phyloP scores from a whole-genome alignment of 2,797 vertebrate genomes.

The Heteromormyrus szaboi region DNA sequence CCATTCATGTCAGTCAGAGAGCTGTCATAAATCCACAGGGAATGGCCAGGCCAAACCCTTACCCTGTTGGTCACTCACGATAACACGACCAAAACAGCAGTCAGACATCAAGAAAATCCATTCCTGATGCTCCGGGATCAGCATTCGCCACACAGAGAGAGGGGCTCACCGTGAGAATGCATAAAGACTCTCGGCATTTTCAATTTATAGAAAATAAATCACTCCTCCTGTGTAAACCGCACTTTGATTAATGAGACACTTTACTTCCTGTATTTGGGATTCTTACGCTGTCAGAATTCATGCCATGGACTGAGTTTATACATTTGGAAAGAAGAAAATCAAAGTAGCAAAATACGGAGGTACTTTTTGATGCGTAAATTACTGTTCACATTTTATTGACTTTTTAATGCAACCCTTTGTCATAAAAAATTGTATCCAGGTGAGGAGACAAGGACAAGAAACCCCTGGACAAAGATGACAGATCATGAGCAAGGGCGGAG shows the following conservation, averaged over 20 bases:
- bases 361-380: not conserved
- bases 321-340: not conserved
- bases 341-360: not conserved
- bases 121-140: not conserved
- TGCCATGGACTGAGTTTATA: not conserved
- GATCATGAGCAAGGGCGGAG: not conserved
- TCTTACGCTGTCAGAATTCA: not conserved
- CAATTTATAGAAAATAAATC: constrained; percentile 4
- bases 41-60: not conserved
- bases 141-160: not conserved
- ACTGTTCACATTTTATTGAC: not conserved
- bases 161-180: not conserved
- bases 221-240: not conserved
- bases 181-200: not conserved
- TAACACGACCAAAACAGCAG: not conserved
- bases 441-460: not conserved
- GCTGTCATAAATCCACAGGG: not conserved
- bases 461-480: not conserved
- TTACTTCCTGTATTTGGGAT: not conserved
- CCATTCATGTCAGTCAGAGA: not conserved
- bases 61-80: not conserved
- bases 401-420: not conserved
- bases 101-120: not conserved
- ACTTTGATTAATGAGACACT: not conserved
- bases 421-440: not conserved